These are phyloP conservation scores for Trichacis sp. DNA, from an alignment of 2,888 invertebrate species.

Conservation along the genomic window DNA sequence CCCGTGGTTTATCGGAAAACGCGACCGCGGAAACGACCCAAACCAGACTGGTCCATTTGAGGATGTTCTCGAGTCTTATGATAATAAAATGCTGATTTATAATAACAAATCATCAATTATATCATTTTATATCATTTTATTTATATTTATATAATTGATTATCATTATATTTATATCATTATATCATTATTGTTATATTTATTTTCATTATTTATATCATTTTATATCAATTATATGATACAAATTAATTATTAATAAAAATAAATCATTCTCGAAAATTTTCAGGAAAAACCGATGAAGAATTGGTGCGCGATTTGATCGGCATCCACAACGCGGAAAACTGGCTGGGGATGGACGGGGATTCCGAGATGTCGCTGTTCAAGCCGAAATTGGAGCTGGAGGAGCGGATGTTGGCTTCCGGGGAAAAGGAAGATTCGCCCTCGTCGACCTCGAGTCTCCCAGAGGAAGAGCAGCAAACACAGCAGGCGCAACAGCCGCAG, in stretches of 20 bases:
- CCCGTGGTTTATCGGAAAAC: neutral
- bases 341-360: constrained; percentile 92
- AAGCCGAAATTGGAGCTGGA: constrained; percentile 80
- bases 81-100: too few relatives aligned
- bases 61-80: too few relatives aligned
- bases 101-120: too few relatives aligned
- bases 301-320: constrained; percentile 88
- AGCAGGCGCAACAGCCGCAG: constrained; percentile 51
- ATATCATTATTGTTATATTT: too few relatives aligned
- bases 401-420: constrained; percentile 70
- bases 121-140: too few relatives aligned
- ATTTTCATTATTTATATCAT: neutral
- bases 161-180: too few relatives aligned
- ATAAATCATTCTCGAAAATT: too few relatives aligned
- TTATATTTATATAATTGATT: too few relatives aligned
- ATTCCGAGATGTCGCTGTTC: constrained; percentile 85
- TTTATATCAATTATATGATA: too few relatives aligned
- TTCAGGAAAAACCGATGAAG: constrained; percentile 90
- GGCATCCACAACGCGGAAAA: constrained; percentile 94
- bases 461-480: constrained; percentile 66
- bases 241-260: too few relatives aligned
- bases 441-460: constrained; percentile 70
- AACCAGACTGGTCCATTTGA: too few relatives aligned
- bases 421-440: constrained; percentile 75
- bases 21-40: too few relatives aligned